Evolutionary conservation across 1,140 invertebrate species (phyloP).

Genomic region (Drosophila malerkotliana): DNA sequence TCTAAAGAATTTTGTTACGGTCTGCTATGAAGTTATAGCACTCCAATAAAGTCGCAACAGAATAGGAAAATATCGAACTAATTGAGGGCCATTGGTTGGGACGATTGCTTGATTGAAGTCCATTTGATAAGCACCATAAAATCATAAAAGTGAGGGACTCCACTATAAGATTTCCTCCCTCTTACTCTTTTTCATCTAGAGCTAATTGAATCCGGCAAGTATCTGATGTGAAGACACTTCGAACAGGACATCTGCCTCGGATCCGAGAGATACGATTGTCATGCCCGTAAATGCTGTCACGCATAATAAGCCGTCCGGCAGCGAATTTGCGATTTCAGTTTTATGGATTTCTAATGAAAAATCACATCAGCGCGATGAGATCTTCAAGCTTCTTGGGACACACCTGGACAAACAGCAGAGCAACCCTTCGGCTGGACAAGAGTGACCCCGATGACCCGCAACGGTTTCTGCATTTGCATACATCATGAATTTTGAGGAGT

Average conservation of each 20-base stretch:
- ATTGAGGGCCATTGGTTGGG: slow-evolving; percentile 38
- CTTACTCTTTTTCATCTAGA: slow-evolving; percentile 19
- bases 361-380: slow-evolving; percentile 43
- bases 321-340: slow-evolving; percentile 70
- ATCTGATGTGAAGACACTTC: slow-evolving; percentile 13
- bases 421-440: slow-evolving; percentile 73
- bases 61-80: slow-evolving; percentile 35
- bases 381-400: slow-evolving; percentile 50
- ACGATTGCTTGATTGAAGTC: slow-evolving; percentile 3
- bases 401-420: slow-evolving; percentile 70
- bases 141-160: slow-evolving; percentile 18
- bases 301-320: slow-evolving; percentile 60
- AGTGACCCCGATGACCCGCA: slow-evolving; percentile 73
- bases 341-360: slow-evolving; percentile 80
- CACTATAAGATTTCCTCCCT: slow-evolving; percentile 6
- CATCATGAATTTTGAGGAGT: slow-evolving; percentile 36
- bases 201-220: slow-evolving; percentile 77
- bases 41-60: slow-evolving; percentile 46
- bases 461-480: slow-evolving; percentile 67
- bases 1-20: neutral
- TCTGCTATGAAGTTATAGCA: slow-evolving; percentile 29
- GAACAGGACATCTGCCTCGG: slow-evolving; percentile 49
- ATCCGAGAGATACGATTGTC: slow-evolving; percentile 62
- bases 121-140: slow-evolving; percentile 73
- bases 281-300: slow-evolving; percentile 67